phyloP scores from a whole-genome alignment of 2,888 invertebrate species.

The Operophtera brumata region DNA sequence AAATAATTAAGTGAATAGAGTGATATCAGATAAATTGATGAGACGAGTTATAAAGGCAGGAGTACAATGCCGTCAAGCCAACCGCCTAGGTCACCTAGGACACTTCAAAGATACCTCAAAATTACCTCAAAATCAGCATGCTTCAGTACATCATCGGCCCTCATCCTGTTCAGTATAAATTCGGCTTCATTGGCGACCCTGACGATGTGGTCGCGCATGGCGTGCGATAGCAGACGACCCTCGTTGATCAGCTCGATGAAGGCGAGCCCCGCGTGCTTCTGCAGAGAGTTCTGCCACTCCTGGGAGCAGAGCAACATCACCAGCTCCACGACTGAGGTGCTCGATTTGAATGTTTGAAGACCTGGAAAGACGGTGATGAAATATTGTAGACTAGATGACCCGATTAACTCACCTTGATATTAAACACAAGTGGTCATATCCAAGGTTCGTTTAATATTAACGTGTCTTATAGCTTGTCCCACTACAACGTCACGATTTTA shows the following conservation, averaged over 20 bases:
- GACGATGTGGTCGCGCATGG: constrained; percentile 99
- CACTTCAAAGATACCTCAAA: background rate
- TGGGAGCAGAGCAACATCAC: constrained; percentile 99
- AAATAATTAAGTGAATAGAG: no score
- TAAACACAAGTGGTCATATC: no score
- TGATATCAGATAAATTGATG: no score
- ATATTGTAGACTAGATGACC: no score
- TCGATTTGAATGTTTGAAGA: constrained; percentile 97
- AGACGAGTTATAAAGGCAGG: no score
- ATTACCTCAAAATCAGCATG: constrained; percentile 96
- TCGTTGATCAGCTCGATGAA: constrained; percentile 99
- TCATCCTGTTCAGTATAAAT: constrained; percentile 98
- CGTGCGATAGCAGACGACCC: constrained; percentile 97
- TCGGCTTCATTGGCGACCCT: constrained; percentile 99
- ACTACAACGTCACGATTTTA: no score
- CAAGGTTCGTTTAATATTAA: no score
- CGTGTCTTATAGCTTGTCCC: no score
- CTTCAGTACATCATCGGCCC: constrained; percentile 99
- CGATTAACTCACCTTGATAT: no score
- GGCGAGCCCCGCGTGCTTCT: constrained; percentile 99
- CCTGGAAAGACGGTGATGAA: constrained; percentile 76
- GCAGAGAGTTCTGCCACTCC: constrained; percentile 99
- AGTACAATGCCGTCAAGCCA: no score
- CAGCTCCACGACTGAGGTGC: constrained; percentile 98
- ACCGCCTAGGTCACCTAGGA: no score